These are phyloP conservation scores for Drosophila saltans DNA, from an alignment of 1,140 invertebrate genomes.

Conservation along the genomic window DNA sequence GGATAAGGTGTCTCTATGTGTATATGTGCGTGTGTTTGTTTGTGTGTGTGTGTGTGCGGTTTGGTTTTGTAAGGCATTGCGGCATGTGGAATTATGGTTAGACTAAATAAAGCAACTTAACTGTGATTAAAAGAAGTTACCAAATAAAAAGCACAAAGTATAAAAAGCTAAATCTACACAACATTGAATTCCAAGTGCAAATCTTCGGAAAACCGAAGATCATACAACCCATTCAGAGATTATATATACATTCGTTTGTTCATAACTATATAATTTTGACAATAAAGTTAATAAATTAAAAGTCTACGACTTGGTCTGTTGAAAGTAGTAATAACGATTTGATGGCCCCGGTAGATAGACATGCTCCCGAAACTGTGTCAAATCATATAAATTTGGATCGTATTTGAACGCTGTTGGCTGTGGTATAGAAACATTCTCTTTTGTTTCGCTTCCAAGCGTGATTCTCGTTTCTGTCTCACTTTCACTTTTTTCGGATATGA, in stretches of 20 bases:
- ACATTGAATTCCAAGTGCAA: constrained; percentile 26
- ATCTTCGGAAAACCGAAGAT: constrained; percentile 37
- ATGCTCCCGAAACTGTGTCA: constrained; percentile 43
- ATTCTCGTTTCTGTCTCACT: constrained; percentile 6
- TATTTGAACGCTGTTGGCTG: constrained; percentile 26
- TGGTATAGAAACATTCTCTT: not conserved
- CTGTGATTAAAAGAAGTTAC: not conserved
- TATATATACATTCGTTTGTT: not conserved
- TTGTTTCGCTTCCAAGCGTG: not conserved
- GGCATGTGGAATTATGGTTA: constrained; percentile 13
- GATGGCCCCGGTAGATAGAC: constrained; percentile 34
- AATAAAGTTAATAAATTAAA: not conserved
- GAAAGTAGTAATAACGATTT: constrained; percentile 48
- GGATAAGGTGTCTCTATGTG: not conserved
- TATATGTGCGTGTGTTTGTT: constrained; percentile 24
- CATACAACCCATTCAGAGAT: constrained; percentile 40
- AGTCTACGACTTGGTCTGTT: constrained; percentile 1
- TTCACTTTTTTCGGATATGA: not conserved
- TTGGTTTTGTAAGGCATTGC: constrained; percentile 4
- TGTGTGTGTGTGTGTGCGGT: constrained; percentile 21
- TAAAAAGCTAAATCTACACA: constrained; percentile 11
- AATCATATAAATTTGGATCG: constrained; percentile 45
- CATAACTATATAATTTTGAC: not conserved
- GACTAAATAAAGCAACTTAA: constrained; percentile 36
- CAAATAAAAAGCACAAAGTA: not conserved